phyloP scores from a whole-genome alignment of 2,113 vertebrate genomes.

The Chionodraco myersi region DNA sequence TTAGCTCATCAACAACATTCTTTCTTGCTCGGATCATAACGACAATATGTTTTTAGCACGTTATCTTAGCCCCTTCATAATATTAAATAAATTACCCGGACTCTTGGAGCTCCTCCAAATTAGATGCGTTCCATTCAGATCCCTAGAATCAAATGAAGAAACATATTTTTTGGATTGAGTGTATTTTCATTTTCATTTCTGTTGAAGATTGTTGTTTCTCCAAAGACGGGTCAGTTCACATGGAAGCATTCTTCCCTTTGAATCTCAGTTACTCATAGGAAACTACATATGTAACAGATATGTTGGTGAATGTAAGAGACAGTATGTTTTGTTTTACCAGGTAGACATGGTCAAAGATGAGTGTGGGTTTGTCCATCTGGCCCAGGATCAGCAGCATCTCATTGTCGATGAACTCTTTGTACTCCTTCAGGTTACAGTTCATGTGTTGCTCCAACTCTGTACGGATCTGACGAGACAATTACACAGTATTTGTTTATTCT shows the following conservation, averaged over 20 bases:
- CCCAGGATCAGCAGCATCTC: constrained; percentile 98
- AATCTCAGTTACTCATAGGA: constrained; percentile 23
- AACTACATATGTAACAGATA: constrained; percentile 25
- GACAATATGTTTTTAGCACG: constrained; percentile 35
- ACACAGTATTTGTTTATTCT: neutral
- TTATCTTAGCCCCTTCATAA: constrained; percentile 64
- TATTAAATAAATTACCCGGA: constrained; percentile 86
- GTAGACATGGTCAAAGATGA: constrained; percentile 97
- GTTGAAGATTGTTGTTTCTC: constrained; percentile 20
- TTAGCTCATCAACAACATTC: constrained; percentile 57
- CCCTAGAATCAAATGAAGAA: constrained; percentile 86
- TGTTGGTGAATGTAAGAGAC: constrained; percentile 3
- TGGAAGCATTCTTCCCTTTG: constrained; percentile 2
- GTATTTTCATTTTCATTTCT: constrained; percentile 35
- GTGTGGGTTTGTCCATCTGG: constrained; percentile 98
- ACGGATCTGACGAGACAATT: constrained; percentile 71
- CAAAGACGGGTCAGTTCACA: constrained; percentile 41
- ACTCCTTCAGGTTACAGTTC: constrained; percentile 96
- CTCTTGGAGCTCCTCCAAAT: constrained; percentile 96
- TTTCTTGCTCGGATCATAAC: constrained; percentile 51
- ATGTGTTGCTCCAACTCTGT: constrained; percentile 95
- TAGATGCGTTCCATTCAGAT: constrained; percentile 99
- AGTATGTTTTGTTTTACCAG: constrained; percentile 83
- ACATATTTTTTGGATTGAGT: constrained; percentile 44
- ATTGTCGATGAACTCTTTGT: constrained; percentile 98